Percentiles rank a stretch among this genome's conserved stretches.
These are phyloP conservation scores for Aphidius colemani DNA, from an alignment of 2,888 invertebrate species.

Conservation along the genomic window DNA sequence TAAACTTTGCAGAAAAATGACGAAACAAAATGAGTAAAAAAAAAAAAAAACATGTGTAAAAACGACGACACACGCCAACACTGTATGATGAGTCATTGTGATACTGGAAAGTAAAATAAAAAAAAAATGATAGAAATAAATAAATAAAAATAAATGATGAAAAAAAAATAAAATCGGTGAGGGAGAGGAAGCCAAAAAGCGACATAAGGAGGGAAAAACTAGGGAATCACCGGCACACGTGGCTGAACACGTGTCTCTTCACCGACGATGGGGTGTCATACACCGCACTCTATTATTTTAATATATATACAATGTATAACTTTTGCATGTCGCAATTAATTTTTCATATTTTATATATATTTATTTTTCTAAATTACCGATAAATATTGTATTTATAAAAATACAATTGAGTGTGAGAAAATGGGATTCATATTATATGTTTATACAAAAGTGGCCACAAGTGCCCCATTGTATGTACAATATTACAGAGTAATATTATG, in stretches of 20 bases:
- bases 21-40: not conserved
- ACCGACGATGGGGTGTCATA: constrained; percentile 35
- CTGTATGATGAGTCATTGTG: constrained; percentile 13
- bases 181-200: constrained; percentile 2
- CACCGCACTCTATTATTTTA: constrained; percentile 30
- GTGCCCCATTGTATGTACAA: no score
- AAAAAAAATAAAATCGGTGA: not conserved
- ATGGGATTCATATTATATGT: no score
- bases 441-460: no score
- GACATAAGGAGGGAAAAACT: constrained; percentile 37
- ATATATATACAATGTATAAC: constrained; percentile 20
- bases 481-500: no score
- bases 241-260: constrained; percentile 50
- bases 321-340: constrained; percentile 5
- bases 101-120: constrained; percentile 24
- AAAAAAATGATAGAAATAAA: constrained; percentile 28
- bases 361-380: no score
- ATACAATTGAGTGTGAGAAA: no score
- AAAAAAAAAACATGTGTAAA: constrained; percentile 8
- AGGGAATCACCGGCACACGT: constrained; percentile 39
- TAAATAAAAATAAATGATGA: constrained; percentile 32
- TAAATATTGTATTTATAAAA: no score
- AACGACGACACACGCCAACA: not conserved
- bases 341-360: not conserved
- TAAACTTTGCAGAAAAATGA: not conserved